Conservation (phyloP, 2,888 invertebrate species). For the Limnephilus marmoratus region DNA sequence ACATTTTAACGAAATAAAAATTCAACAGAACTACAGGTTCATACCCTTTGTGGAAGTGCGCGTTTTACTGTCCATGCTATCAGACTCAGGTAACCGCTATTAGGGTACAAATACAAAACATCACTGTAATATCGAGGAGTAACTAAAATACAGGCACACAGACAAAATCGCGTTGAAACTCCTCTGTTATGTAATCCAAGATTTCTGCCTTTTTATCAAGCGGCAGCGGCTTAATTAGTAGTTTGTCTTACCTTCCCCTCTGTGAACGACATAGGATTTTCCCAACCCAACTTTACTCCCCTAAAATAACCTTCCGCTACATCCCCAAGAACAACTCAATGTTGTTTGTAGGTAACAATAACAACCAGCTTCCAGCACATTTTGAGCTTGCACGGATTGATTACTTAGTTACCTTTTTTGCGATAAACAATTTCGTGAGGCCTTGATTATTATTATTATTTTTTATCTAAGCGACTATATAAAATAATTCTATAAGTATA, state of each 20-base stretch:
- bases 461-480: too few relatives aligned
- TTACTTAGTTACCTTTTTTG: not conserved
- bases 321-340: conserved; percentile 22
- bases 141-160: not conserved
- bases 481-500: too few relatives aligned
- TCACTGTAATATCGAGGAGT: conserved; percentile 1
- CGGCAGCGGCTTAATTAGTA: not conserved
- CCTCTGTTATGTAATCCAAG: not conserved
- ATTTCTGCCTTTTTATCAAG: not conserved
- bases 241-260: conserved; percentile 8
- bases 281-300: not conserved
- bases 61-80: not conserved
- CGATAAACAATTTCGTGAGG: not conserved
- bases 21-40: not conserved
- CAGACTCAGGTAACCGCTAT: conserved; percentile 44
- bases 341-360: conserved; percentile 43
- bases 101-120: conserved; percentile 40
- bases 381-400: conserved; percentile 8
- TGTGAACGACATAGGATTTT: conserved; percentile 27
- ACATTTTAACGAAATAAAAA: not conserved
- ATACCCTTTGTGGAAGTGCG: not conserved
- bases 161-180: not conserved
- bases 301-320: conserved; percentile 17
- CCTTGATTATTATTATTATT: too few relatives aligned
- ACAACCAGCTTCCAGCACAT: conserved; percentile 5